Percentiles rank a stretch among this genome's conserved stretches.
Conservation (phyloP, 2,888 invertebrate species). For the Chirona hameri region DNA sequence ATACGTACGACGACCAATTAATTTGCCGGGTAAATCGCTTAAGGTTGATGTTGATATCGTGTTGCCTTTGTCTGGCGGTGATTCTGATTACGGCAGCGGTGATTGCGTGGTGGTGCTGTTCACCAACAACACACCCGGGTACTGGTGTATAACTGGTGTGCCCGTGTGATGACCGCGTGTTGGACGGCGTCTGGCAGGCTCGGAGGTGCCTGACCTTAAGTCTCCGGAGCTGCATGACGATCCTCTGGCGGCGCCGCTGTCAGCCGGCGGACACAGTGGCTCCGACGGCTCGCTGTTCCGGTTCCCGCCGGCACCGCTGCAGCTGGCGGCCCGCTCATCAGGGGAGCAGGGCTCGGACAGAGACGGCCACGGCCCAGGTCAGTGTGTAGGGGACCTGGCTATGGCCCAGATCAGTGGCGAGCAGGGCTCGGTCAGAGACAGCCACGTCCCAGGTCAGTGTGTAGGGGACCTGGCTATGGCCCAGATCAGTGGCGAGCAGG, state of each 20-base stretch:
- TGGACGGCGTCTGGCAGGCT: background rate
- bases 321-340: slow-evolving; percentile 28
- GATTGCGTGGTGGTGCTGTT: too few species aligned
- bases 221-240: background rate
- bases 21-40: too few species aligned
- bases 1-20: too few species aligned
- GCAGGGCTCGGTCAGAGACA: too few species aligned
- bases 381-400: background rate
- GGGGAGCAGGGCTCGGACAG: slow-evolving; percentile 36
- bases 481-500: too few species aligned
- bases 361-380: slow-evolving; percentile 36
- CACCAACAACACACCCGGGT: too few species aligned
- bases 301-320: background rate
- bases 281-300: background rate
- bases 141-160: too few species aligned
- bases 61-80: background rate
- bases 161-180: too few species aligned
- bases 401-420: too few species aligned
- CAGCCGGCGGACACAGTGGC: background rate
- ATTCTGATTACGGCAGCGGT: background rate
- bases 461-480: too few species aligned
- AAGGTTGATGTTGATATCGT: too few species aligned
- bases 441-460: too few species aligned
- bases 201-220: background rate
- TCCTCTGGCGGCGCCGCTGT: background rate